Evolutionary conservation across 2,888 invertebrate species (phyloP).

Genomic region (Lasius fuliginosus): DNA sequence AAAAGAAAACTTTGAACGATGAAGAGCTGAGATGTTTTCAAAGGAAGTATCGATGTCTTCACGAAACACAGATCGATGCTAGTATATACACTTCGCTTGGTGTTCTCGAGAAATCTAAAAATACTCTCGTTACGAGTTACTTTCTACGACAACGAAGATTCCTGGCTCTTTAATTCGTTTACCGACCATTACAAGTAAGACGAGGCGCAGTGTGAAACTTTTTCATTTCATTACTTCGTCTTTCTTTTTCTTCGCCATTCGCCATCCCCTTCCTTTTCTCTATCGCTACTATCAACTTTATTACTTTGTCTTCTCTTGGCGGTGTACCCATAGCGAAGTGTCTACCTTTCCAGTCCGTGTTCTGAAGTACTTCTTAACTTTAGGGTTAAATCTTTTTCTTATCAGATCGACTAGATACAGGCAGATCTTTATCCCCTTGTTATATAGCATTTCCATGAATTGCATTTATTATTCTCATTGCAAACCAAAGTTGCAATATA

Average conservation of each 20-base stretch:
- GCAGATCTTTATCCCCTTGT: constrained; percentile 21
- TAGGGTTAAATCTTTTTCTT: constrained; percentile 71
- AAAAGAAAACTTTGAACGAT: constrained; percentile 44
- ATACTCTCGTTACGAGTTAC: constrained; percentile 79
- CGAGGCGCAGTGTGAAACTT: constrained; percentile 81
- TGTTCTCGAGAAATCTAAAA: constrained; percentile 54
- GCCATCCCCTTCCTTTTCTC: constrained; percentile 30
- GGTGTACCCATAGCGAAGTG: constrained; percentile 64
- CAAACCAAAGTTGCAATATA: constrained; percentile 3
- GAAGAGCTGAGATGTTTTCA: constrained; percentile 20
- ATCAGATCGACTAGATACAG: constrained; percentile 40
- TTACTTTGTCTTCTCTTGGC: constrained; percentile 81
- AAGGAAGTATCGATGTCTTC: constrained; percentile 43
- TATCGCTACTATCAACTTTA: constrained; percentile 80
- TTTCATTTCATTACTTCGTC: constrained; percentile 84
- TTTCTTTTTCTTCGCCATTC: constrained; percentile 61
- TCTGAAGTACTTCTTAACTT: constrained; percentile 68
- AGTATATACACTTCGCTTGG: constrained; percentile 9
- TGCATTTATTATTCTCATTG: constrained; percentile 4
- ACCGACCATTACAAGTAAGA: constrained; percentile 81
- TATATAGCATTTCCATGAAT: background rate
- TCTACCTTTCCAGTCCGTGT: constrained; percentile 49
- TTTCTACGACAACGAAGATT: constrained; percentile 75
- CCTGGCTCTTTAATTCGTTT: constrained; percentile 84
- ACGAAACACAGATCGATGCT: constrained; percentile 41